Evolutionary conservation across 2,113 vertebrate species (phyloP).

Genomic region (Eretmochelys imbricata): DNA sequence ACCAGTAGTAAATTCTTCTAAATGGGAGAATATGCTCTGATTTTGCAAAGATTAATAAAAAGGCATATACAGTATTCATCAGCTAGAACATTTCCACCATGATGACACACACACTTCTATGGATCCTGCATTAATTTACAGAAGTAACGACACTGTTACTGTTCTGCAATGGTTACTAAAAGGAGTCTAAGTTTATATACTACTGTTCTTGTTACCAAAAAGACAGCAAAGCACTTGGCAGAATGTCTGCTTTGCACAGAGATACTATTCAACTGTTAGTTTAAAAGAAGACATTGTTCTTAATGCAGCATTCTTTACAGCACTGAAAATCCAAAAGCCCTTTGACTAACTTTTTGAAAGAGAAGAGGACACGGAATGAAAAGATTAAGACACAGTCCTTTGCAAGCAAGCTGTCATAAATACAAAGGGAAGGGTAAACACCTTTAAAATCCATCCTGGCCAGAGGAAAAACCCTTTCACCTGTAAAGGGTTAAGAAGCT

Average conservation of each 20-base stretch:
- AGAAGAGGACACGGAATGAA: neutral
- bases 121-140: neutral
- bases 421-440: too few relatives aligned
- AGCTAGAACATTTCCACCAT: neutral
- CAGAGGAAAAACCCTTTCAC: too few relatives aligned
- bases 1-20: neutral
- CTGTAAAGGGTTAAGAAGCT: too few relatives aligned
- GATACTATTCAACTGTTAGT: neutral
- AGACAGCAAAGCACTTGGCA: neutral
- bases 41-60: neutral
- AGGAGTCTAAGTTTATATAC: neutral
- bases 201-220: slow-evolving; percentile 4
- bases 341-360: neutral
- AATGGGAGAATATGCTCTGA: neutral
- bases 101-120: neutral
- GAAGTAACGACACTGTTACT: neutral
- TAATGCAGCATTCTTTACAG: neutral
- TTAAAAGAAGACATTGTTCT: slow-evolving; percentile 12
- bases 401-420: neutral
- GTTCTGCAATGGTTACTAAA: neutral
- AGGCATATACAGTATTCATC: neutral
- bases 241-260: neutral
- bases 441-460: too few relatives aligned
- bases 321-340: slow-evolving; percentile 33
- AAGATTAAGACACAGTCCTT: slow-evolving; percentile 43